Evolutionary conservation across 1,140 invertebrate species (phyloP).

Genomic region (Zophobas atratus): DNA sequence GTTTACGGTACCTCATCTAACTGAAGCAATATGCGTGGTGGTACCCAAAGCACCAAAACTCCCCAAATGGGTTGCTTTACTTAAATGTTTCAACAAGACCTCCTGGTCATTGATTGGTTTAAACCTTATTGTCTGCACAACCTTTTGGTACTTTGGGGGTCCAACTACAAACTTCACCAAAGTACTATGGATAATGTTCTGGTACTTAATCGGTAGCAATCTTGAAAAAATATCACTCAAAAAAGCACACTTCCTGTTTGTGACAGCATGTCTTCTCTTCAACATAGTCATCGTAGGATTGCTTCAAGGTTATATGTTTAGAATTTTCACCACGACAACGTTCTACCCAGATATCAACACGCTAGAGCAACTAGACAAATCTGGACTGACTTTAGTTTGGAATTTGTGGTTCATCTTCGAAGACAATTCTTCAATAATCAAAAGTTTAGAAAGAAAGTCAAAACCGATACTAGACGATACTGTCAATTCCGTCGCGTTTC

Average conservation of each 20-base stretch:
- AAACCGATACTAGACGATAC: not conserved
- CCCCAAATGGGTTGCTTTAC: no score
- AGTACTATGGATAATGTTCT: not conserved
- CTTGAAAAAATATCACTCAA: not conserved
- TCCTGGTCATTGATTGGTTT: no score
- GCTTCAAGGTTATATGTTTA: not conserved
- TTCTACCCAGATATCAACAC: conserved; percentile 50
- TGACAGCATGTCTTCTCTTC: not conserved
- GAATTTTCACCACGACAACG: not conserved
- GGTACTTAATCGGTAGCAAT: not conserved
- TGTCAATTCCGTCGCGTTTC: not conserved
- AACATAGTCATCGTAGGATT: not conserved
- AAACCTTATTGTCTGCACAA: no score
- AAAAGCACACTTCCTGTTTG: not conserved
- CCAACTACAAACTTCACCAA: no score
- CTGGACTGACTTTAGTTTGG: conserved; percentile 14
- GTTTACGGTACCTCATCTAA: no score
- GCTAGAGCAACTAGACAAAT: conserved; percentile 39
- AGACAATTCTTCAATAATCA: not conserved
- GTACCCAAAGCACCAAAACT: no score
- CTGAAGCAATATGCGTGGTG: no score
- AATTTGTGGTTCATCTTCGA: not conserved
- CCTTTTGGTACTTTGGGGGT: no score
- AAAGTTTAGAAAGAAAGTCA: not conserved
- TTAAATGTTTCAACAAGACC: no score